phyloP scores from a whole-genome alignment of 2,113 vertebrate species.

The Sterna hirundo region DNA sequence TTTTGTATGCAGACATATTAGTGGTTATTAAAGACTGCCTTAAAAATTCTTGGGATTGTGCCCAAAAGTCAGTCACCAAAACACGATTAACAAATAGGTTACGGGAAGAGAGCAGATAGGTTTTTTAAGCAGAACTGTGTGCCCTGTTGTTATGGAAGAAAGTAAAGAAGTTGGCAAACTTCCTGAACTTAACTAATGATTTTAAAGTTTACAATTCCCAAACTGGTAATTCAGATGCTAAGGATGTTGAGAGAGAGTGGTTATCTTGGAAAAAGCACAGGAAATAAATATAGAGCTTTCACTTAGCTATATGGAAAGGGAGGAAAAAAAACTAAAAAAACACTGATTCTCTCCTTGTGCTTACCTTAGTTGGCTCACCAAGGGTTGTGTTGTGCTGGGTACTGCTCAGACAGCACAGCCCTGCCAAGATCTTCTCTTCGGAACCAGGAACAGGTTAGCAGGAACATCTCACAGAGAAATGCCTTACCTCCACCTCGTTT shows the following conservation, averaged over 20 bases:
- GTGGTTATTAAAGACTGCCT: slow-evolving; percentile 73
- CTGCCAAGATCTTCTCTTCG: neutral
- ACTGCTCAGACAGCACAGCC: neutral
- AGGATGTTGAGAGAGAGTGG: neutral
- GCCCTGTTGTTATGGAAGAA: neutral
- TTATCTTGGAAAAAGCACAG: neutral
- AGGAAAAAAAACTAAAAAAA: fast-evolving
- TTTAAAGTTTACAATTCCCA: neutral
- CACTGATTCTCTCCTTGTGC: neutral
- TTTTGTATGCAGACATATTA: slow-evolving; percentile 76
- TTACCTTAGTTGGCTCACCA: neutral
- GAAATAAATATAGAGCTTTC: neutral
- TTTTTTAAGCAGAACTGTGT: slow-evolving; percentile 52
- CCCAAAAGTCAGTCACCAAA: slow-evolving; percentile 76
- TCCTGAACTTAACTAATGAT: neutral
- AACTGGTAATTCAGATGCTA: neutral
- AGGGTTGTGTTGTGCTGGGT: neutral
- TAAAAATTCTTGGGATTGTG: slow-evolving; percentile 73
- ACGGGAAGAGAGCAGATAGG: slow-evolving; percentile 65
- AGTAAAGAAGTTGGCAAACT: slow-evolving; percentile 32
- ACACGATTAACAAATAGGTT: slow-evolving; percentile 74
- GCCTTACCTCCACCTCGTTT: neutral
- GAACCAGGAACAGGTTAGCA: neutral
- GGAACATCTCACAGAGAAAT: neutral
- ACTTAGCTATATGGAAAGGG: neutral